A percentile compares a stretch with the other conserved stretches of the same genome.
Conservation (phyloP, 2,888 invertebrate genomes). For the Eustalomyia histrio region DNA sequence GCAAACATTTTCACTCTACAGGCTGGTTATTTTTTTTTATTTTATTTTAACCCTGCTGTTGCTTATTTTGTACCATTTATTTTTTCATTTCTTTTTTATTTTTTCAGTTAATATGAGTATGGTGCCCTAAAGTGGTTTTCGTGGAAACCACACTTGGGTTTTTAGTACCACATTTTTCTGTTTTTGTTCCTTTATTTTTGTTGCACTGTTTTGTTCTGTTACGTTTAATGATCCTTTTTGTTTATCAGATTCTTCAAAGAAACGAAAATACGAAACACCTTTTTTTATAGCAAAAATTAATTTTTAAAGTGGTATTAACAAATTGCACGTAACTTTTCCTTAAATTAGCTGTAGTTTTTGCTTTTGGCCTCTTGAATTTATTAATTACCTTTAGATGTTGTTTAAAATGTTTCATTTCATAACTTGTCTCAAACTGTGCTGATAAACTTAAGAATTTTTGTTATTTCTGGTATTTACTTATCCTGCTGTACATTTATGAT, state of each 20-base stretch:
- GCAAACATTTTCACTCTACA: slow-evolving; percentile 33
- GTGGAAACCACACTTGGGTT: slow-evolving; percentile 56
- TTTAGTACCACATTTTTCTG: slow-evolving; percentile 6
- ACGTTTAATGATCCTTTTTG: slow-evolving; percentile 17
- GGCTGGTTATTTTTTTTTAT: slow-evolving; percentile 36
- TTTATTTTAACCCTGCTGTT: slow-evolving; percentile 55
- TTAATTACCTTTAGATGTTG: slow-evolving; percentile 56
- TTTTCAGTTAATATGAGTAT: slow-evolving; percentile 43
- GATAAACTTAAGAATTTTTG: slow-evolving; percentile 49
- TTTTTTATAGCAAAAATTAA: slow-evolving; percentile 66
- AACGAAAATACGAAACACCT: slow-evolving; percentile 42
- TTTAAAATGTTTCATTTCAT: slow-evolving; percentile 34
- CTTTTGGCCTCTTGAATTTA: slow-evolving; percentile 50
- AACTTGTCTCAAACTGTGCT: slow-evolving; percentile 63
- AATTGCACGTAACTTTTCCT: slow-evolving; percentile 64
- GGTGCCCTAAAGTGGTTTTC: slow-evolving; percentile 63
- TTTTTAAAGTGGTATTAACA: slow-evolving; percentile 68
- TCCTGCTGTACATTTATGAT: slow-evolving; percentile 32
- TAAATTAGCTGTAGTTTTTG: slow-evolving; percentile 14
- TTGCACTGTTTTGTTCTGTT: slow-evolving; percentile 12
- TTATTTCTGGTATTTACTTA: slow-evolving; percentile 47
- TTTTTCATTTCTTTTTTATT: slow-evolving; percentile 21
- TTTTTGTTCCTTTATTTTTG: slow-evolving; percentile 19
- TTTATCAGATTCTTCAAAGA: slow-evolving; percentile 61
- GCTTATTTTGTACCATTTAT: slow-evolving; percentile 28